These are phyloP conservation scores for Disparrhopalites patrizii DNA, from an alignment of 2,888 invertebrate genomes.

Conservation along the genomic window DNA sequence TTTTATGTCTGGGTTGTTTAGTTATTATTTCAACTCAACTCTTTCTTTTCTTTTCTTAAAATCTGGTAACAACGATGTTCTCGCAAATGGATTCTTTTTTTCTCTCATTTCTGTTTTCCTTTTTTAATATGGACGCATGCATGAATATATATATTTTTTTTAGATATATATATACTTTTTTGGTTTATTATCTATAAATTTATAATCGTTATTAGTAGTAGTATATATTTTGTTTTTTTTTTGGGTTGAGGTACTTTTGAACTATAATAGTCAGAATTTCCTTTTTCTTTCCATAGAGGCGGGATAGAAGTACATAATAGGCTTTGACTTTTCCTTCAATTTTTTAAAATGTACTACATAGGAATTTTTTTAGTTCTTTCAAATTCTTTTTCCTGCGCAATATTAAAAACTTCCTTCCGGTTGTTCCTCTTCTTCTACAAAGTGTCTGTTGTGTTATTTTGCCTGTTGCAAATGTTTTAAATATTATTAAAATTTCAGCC, in stretches of 20 bases:
- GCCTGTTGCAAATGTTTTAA: too few species aligned
- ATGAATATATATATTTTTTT: constrained; percentile 10
- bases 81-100: constrained; percentile 11
- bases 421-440: too few species aligned
- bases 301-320: not conserved
- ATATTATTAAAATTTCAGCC: too few species aligned
- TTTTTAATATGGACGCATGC: constrained; percentile 21
- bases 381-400: too few species aligned
- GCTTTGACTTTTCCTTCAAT: too few species aligned
- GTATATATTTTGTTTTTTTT: too few species aligned
- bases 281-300: constrained; percentile 3
- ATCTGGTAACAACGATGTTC: not conserved
- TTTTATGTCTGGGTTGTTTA: not conserved
- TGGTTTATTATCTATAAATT: not conserved
- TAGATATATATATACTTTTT: constrained; percentile 1
- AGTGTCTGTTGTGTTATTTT: too few species aligned
- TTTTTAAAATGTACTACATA: too few species aligned
- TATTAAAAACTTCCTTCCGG: too few species aligned
- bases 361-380: too few species aligned
- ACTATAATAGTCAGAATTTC: not conserved
- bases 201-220: constrained; percentile 1
- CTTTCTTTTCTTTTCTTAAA: not conserved
- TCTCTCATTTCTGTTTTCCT: not conserved
- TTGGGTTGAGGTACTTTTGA: constrained; percentile 6
- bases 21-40: too few species aligned